Evolutionary conservation across 2,113 vertebrate species (phyloP), one percentile per base, ranked within the genome.

Genomic region (Onychorhynchus coronatus): DNA sequence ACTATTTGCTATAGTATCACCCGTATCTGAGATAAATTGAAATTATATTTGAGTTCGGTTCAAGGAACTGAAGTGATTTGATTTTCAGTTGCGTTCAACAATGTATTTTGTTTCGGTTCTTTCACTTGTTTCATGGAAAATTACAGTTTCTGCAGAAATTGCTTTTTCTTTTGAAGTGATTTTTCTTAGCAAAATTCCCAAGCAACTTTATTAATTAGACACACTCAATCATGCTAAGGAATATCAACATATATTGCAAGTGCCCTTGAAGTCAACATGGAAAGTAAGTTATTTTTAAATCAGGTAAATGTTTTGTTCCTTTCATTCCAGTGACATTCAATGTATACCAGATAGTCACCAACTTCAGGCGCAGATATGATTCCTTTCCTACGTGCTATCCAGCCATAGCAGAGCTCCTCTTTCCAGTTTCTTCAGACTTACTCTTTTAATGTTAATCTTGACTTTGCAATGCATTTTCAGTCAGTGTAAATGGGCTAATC

Each of bases 181-280:
- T 94, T 93, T 91, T 93, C 77, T 88, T 58, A 72, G 58, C 44
- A 82, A 83, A 96, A 55, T 86, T 95, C 53, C 74, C 71, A 73
- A 96, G 66, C 33, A 96, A 25, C 21, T 88, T 27, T 88, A 91
- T 88, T 93, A 94, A 96, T 95, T 97, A 91, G 81, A 82, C 41
- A 80, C 73, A 71, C 49, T 94, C 42, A 83, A 33, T 88, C 62
- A 89, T 27, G 74, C 66, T n/a, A 87, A 95, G 44, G 53, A 93
- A 85, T 88, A 95, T 70, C 81, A 88, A 58, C 50, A 53, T 18
- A 21, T 62, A 73, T 70, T 89, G 62, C 44, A 89, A 94, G 37
- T 75, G 28, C 49, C 41, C 77, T 89, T 89, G 91, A 89, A 89
- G 39, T 33, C 47, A 72, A 58, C 39, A 66, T 22, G 21, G 41